Base-by-base conservation (phyloP, 2,888 invertebrate species). In the Chaetogeoica ovagalla region DNA sequence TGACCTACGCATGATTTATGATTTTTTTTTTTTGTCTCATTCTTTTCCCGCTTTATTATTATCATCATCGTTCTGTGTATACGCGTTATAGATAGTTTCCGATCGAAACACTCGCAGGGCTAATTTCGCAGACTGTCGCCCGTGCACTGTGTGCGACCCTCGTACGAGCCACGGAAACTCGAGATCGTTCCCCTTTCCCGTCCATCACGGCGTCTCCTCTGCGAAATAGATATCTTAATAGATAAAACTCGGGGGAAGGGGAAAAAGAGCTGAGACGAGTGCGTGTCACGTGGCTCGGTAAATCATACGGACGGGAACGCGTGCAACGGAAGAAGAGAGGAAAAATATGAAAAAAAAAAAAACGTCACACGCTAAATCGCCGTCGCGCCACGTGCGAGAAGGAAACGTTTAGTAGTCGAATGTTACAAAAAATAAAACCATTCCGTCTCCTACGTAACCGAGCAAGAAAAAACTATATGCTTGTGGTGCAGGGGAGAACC, bases 1-100 rank as follows among this genome's bases (percentile, higher is more conserved):
- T 79, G 77, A 79, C 77, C 77, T 70, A 63, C 70, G 70, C 63
- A 79, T 79, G 77, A 79, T 79, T 79, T 79, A 79, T 79, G 77
- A 70, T 79, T 69, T 77, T 48, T 69, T 77, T 19, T n/a, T 23
- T 23, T 13, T 55, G 13, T 55, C 8, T 57, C 57, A n/a, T n/a
- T 30, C 17, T 37, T 15, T 55, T 60, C 7, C 60, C 11, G 43
- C 11, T 13, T 19, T 48, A 30, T 30, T 30, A 30, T 30, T 30
- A 30, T 30, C 4, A 30, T 30, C 4, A 30, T 43, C 9, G n/a
- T 19, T 30, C 48, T n/a, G 2, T 63, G 55, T 62, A 62, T 21
- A 62, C 17, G 15, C 37, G 37, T 55, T 30, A n/a, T 68, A 30
- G 23, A 69, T 60, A 48, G 76, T 77, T 69, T 79, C 77, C 69